Evolutionary conservation across 2,888 invertebrate genomes (phyloP).

Genomic region (Parasteatoda lunata): DNA sequence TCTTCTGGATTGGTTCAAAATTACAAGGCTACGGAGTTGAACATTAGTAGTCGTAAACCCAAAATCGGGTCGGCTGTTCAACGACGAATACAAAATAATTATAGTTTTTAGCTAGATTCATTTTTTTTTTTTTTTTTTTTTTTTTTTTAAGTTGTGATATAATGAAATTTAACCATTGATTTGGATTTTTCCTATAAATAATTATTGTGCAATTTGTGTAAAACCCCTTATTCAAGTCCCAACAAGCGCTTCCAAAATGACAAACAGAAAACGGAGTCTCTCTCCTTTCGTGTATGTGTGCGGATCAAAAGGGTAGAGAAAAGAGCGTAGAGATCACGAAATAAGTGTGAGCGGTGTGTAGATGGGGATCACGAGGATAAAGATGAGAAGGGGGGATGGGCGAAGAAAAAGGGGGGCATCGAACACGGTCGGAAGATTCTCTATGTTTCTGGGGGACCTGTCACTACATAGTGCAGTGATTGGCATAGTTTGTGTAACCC

Average conservation of each 20-base stretch:
- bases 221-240: neutral
- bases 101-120: too few relatives aligned
- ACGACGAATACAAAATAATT: too few relatives aligned
- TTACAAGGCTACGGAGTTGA: too few relatives aligned
- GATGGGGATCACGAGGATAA: constrained; percentile 20
- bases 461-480: constrained; percentile 53
- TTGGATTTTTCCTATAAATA: neutral
- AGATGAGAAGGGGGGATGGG: neutral
- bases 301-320: constrained; percentile 57
- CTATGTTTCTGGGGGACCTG: constrained; percentile 40
- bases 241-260: constrained; percentile 35
- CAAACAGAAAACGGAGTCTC: constrained; percentile 25
- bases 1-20: too few relatives aligned
- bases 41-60: too few relatives aligned
- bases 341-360: constrained; percentile 32
- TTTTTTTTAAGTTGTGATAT: too few relatives aligned
- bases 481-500: constrained; percentile 52
- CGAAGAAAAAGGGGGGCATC: neutral
- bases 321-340: constrained; percentile 32
- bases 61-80: too few relatives aligned
- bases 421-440: constrained; percentile 13
- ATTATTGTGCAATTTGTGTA: constrained; percentile 9
- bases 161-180: too few relatives aligned
- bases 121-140: too few relatives aligned
- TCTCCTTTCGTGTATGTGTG: constrained; percentile 36